phyloP scores from a whole-genome alignment of 2,113 vertebrate species.

The Vidua chalybeata region DNA sequence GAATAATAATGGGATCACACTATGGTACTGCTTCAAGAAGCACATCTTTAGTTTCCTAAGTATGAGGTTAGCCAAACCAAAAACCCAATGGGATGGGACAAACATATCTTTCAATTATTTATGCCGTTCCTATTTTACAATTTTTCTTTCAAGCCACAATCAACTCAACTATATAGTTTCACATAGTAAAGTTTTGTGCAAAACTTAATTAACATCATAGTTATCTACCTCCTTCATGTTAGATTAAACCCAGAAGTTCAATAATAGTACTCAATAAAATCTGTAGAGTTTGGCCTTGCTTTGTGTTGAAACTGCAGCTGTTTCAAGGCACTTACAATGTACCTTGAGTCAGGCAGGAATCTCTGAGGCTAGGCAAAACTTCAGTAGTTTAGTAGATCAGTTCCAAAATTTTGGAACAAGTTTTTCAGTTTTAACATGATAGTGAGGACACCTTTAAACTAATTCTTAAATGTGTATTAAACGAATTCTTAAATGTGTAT shows the following conservation, averaged over 20 bases:
- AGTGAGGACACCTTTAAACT: background rate
- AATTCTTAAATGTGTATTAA: background rate
- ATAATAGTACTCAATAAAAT: background rate
- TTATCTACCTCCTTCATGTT: background rate
- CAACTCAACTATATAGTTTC: background rate
- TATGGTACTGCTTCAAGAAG: background rate
- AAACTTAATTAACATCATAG: background rate
- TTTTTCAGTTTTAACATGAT: background rate
- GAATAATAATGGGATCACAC: background rate
- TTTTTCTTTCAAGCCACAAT: background rate
- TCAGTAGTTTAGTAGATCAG: background rate
- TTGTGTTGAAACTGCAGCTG: background rate
- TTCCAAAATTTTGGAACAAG: background rate
- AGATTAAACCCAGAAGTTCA: background rate
- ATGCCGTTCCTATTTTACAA: background rate
- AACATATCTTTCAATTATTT: background rate
- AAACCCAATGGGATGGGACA: background rate
- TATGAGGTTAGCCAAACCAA: background rate
- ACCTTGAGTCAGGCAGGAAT: background rate
- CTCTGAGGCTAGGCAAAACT: background rate
- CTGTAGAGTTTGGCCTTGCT: background rate
- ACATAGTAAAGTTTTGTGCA: background rate
- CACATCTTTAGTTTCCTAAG: background rate
- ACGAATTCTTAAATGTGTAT: background rate
- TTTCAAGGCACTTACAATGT: background rate